A percentile compares a stretch with the other conserved stretches of the same genome.
Conservation (phyloP, 2,888 invertebrate species). For the Agrochola lychnidis region DNA sequence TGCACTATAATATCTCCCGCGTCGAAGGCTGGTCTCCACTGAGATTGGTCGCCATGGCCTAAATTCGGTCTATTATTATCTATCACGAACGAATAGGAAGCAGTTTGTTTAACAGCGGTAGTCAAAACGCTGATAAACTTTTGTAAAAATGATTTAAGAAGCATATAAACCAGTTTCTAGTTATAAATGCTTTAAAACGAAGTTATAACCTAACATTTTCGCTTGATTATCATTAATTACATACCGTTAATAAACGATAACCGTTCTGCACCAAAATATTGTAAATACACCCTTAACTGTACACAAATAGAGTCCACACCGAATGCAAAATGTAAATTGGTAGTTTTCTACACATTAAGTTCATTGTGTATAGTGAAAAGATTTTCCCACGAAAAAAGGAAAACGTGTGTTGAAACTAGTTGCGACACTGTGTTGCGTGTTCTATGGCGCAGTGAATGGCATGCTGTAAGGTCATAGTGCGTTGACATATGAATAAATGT, state of each 20-base stretch:
- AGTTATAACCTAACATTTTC: conserved; percentile 59
- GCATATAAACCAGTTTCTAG: conserved; percentile 33
- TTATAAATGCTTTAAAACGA: conserved; percentile 39
- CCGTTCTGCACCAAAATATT: not conserved
- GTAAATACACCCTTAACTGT: conserved; percentile 38
- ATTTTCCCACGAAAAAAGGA: conserved; percentile 89
- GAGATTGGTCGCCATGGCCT: too few relatives aligned
- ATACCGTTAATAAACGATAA: conserved; percentile 48
- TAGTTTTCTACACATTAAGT: conserved; percentile 70
- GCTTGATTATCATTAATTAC: conserved; percentile 61
- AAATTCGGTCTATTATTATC: too few relatives aligned
- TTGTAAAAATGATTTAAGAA: not conserved
- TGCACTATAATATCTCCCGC: too few relatives aligned
- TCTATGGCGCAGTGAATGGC: conserved; percentile 73
- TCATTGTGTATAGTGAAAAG: conserved; percentile 86
- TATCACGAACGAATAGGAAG: too few relatives aligned
- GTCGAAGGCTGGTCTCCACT: too few relatives aligned
- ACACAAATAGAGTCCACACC: conserved; percentile 41
- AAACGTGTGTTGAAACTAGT: conserved; percentile 84
- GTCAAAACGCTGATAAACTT: not conserved
- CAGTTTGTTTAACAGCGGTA: not conserved
- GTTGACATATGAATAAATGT: conserved; percentile 66
- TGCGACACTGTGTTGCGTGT: conserved; percentile 79
- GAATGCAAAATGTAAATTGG: conserved; percentile 60
- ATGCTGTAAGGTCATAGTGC: conserved; percentile 65